Conservation (phyloP, 2,888 invertebrate genomes). For the Nasonia oneida region DNA sequence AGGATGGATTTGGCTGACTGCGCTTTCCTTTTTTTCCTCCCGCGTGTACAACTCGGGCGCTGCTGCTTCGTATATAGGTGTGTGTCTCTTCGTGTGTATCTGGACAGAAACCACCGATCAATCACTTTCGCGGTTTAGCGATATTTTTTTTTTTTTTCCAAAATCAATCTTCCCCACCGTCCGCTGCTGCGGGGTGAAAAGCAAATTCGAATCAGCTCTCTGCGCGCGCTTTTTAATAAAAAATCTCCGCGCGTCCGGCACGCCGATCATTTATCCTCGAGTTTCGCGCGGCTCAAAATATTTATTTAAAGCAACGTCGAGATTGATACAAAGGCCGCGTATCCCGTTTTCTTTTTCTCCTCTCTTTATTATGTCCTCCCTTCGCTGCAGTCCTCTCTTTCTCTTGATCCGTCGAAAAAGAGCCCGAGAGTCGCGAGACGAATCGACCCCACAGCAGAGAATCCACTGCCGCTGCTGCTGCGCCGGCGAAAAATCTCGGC, state of each 20-base stretch:
- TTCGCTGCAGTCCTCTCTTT: not conserved
- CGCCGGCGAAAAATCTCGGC: slow-evolving; percentile 44
- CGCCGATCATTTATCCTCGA: not conserved
- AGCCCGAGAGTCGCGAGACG: slow-evolving; percentile 44
- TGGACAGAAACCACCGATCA: not conserved
- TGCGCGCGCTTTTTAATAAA: not conserved
- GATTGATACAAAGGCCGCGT: slow-evolving; percentile 18
- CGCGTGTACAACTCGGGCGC: no score
- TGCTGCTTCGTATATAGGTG: not conserved
- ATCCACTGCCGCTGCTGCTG: slow-evolving; percentile 8
- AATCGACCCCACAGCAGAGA: slow-evolving; percentile 41
- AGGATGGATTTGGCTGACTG: slow-evolving; percentile 2
- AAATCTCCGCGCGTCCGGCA: not conserved
- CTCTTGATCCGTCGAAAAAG: not conserved
- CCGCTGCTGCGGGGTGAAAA: no score
- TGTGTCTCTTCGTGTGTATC: not conserved
- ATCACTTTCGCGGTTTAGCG: not conserved
- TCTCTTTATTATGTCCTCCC: slow-evolving; percentile 20
- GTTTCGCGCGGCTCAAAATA: slow-evolving; percentile 30
- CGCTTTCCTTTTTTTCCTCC: not conserved
- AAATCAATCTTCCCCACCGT: no score
- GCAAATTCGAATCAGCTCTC: no score
- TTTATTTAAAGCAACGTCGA: slow-evolving; percentile 40
- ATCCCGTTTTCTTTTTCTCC: not conserved
- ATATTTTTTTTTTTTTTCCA: no score